Percentiles rank a stretch among this genome's conserved stretches.
Conservation (phyloP, 2,113 vertebrate genomes). For the Echinops telfairi region DNA sequence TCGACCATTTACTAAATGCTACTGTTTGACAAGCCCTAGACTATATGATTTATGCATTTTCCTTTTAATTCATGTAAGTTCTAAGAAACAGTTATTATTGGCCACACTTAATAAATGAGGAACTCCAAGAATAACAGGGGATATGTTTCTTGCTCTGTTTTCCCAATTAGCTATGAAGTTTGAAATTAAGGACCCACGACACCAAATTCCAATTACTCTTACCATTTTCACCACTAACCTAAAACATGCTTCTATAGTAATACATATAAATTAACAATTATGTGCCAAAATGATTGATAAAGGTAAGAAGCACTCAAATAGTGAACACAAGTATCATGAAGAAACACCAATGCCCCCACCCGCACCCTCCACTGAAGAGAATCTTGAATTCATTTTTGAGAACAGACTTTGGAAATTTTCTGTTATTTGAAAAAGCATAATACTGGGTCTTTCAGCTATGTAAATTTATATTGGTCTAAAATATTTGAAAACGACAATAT, state of each 20-base stretch:
- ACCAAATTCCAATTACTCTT: background rate
- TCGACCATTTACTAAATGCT: slow-evolving; percentile 63
- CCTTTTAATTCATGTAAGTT: slow-evolving; percentile 30
- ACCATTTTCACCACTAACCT: background rate
- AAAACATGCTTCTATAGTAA: background rate
- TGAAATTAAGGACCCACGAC: background rate
- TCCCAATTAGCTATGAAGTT: background rate
- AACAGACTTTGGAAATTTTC: background rate
- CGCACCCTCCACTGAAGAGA: background rate
- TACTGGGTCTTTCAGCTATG: background rate
- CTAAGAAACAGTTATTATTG: slow-evolving; percentile 36
- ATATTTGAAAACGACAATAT: slow-evolving; percentile 8
- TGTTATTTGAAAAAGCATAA: background rate
- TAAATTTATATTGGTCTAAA: background rate
- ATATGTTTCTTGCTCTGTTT: background rate
- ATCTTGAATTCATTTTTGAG: background rate
- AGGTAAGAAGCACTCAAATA: background rate
- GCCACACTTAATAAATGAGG: slow-evolving; percentile 50
- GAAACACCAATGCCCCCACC: background rate
- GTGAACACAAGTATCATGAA: background rate
- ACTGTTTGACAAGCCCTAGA: slow-evolving; percentile 3
- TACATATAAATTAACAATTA: background rate
- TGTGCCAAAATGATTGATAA: background rate
- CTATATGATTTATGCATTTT: slow-evolving; percentile 38
- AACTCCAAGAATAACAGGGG: background rate